phyloP scores from a whole-genome alignment of 53 echinoderm and acorn worm species.

The Antedon mediterranea region DNA sequence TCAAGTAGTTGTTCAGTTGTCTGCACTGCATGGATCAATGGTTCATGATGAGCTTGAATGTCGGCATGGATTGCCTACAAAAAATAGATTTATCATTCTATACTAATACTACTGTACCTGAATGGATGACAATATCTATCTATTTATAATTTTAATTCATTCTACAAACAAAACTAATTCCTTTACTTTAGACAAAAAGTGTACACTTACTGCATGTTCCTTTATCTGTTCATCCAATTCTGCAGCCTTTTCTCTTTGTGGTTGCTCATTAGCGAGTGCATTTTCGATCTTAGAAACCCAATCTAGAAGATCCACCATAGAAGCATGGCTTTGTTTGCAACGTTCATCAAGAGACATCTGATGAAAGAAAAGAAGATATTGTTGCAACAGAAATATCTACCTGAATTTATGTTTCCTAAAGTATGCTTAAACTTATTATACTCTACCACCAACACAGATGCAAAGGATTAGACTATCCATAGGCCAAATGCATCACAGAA shows the following conservation, averaged over 20 bases:
- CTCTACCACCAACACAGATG: no score
- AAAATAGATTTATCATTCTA: background rate
- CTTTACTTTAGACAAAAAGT: background rate
- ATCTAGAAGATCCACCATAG: constrained; percentile 24
- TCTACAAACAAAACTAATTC: no score
- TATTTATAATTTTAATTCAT: no score
- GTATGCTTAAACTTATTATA: no score
- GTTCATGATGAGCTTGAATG: constrained; percentile 65
- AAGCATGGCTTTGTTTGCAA: constrained; percentile 12
- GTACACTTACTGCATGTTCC: constrained; percentile 37
- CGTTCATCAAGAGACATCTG: constrained; percentile 69
- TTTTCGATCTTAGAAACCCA: constrained; percentile 60
- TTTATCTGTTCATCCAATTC: constrained; percentile 64
- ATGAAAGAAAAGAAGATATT: background rate
- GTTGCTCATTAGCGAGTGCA: constrained; percentile 70
- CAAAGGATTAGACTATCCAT: no score
- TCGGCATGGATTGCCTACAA: constrained; percentile 45
- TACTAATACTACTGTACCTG: no score
- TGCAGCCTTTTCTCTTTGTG: constrained; percentile 51
- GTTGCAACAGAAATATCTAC: no score
- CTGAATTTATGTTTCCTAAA: no score
- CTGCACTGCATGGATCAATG: constrained; percentile 45
- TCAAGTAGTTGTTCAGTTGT: constrained; percentile 52
- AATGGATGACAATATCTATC: no score
- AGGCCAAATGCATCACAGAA: no score